These are phyloP conservation scores for Minunthozetes semirufus DNA, from an alignment of 2,888 invertebrate genomes.

Conservation along the genomic window DNA sequence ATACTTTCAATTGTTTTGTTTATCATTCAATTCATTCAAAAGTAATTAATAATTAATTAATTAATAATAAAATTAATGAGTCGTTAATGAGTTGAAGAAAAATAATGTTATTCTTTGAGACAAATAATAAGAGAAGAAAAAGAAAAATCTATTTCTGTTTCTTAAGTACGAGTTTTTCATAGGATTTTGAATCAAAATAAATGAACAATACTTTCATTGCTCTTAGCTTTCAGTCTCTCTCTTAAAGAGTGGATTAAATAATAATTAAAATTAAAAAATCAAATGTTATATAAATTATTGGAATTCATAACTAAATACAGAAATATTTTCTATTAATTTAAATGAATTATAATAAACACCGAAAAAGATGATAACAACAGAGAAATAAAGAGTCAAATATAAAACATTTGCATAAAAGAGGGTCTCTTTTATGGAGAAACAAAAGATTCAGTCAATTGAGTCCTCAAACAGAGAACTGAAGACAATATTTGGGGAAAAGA, in stretches of 20 bases:
- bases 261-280: not conserved
- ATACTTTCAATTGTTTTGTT: too few species aligned
- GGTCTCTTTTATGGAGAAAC: not conserved
- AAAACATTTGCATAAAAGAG: not conserved
- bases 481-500: too few species aligned
- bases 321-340: not conserved
- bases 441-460: not conserved
- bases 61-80: slow-evolving; percentile 23
- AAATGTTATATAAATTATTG: not conserved
- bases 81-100: not conserved
- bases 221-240: slow-evolving; percentile 15
- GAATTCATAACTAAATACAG: not conserved
- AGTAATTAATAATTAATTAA: not conserved
- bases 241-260: not conserved
- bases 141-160: not conserved
- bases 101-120: not conserved
- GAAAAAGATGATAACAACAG: not conserved
- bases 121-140: too few species aligned
- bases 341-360: not conserved
- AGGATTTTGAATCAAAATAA: not conserved
- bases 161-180: not conserved
- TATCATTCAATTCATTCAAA: too few species aligned
- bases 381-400: not conserved
- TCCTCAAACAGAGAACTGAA: too few species aligned
- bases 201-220: slow-evolving; percentile 21